Percentiles rank a stretch among this genome's conserved stretches.
These are phyloP conservation scores for Prinia subflava DNA, from an alignment of 2,113 vertebrate species.

Conservation along the genomic window DNA sequence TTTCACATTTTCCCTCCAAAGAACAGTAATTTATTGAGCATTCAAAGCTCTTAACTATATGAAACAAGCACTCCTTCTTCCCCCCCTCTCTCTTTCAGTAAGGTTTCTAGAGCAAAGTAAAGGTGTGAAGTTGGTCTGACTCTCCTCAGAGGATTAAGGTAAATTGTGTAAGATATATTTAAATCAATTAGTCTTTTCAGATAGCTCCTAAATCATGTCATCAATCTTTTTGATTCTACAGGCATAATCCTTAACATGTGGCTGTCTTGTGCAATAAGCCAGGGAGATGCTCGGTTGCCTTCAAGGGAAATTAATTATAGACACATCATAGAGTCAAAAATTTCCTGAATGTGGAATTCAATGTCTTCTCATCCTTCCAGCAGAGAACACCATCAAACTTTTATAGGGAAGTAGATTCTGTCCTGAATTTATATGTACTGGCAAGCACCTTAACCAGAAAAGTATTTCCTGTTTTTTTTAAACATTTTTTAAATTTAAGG, in stretches of 20 bases:
- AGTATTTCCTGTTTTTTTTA: neutral
- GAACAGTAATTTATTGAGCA: neutral
- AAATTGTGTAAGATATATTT: neutral
- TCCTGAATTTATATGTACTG: neutral
- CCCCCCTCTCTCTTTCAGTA: neutral
- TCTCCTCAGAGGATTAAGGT: neutral
- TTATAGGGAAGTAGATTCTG: neutral
- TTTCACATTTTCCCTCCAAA: neutral
- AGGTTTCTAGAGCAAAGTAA: neutral
- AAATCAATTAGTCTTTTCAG: slow-evolving; percentile 25
- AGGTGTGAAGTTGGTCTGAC: neutral
- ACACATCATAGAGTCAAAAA: slow-evolving; percentile 37
- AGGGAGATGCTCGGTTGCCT: neutral
- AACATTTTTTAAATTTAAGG: neutral
- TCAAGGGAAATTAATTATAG: slow-evolving; percentile 62
- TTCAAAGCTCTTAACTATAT: neutral
- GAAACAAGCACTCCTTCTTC: neutral
- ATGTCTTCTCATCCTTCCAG: slow-evolving; percentile 30
- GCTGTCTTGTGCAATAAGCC: neutral
- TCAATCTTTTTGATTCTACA: neutral
- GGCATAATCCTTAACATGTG: neutral
- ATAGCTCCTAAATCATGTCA: neutral
- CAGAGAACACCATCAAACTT: slow-evolving; percentile 36
- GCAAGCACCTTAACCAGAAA: neutral
- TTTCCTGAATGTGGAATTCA: slow-evolving; percentile 57